phyloP scores from a whole-genome alignment of 2,797 vertebrate species.

The Arrhamphus sclerolepis region DNA sequence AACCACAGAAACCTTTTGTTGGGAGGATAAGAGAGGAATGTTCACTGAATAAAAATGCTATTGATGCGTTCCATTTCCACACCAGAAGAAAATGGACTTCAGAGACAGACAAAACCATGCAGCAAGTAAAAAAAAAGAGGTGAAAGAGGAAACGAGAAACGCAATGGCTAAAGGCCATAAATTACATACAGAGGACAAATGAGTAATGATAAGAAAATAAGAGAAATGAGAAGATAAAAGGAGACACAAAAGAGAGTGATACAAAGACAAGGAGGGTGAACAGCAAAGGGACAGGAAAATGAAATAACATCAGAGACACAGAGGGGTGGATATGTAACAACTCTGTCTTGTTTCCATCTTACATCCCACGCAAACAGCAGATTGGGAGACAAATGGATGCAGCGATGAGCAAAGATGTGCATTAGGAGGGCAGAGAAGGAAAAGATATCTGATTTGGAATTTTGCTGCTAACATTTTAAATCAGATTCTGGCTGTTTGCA shows the following conservation, averaged over 20 bases:
- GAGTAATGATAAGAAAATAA: constrained; percentile 2
- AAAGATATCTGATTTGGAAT: constrained; percentile 34
- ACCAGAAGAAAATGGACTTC: constrained; percentile 71
- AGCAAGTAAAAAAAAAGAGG: background rate
- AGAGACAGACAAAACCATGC: constrained; percentile 18
- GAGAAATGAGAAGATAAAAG: constrained; percentile 26
- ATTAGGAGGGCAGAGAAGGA: constrained; percentile 38
- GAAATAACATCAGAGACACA: constrained; percentile 35
- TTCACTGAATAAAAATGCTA: background rate
- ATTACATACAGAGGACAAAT: background rate
- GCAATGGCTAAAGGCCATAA: constrained; percentile 3
- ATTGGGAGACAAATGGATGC: constrained; percentile 45
- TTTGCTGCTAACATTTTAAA: constrained; percentile 39
- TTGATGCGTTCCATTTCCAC: constrained; percentile 53
- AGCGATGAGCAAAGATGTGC: constrained; percentile 25
- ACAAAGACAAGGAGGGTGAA: constrained; percentile 26
- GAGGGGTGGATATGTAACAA: constrained; percentile 1
- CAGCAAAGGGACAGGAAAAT: constrained; percentile 24
- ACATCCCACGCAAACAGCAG: constrained; percentile 24
- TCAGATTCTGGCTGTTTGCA: constrained; percentile 39
- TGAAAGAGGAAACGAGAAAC: constrained; percentile 1
- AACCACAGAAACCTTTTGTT: too few species aligned
- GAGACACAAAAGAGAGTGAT: constrained; percentile 32
- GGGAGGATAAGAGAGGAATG: too few species aligned
- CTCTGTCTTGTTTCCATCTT: constrained; percentile 30